Percentiles rank a stretch among this genome's conserved stretches.
phyloP scores from a whole-genome alignment of 2,888 invertebrate species.

The Cerastis rubricosa region DNA sequence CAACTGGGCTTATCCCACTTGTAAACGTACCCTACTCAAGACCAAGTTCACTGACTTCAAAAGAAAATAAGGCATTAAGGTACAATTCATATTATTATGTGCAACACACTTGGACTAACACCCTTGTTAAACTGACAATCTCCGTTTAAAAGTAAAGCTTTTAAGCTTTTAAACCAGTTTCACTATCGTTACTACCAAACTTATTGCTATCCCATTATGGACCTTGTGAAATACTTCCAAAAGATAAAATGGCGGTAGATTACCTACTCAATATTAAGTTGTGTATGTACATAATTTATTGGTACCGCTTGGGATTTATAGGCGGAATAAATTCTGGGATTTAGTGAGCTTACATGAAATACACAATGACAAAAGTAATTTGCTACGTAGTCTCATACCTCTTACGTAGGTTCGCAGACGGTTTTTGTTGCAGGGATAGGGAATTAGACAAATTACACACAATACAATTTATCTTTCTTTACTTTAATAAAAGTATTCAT shows the following conservation, averaged over 20 bases:
- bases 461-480: background rate
- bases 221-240: background rate
- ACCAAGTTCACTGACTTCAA: no score
- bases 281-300: constrained; percentile 35
- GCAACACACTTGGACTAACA: no score
- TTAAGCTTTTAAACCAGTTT: no score
- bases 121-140: no score
- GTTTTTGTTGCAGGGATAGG: background rate
- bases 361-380: constrained; percentile 18
- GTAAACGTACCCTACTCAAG: no score
- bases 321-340: constrained; percentile 44
- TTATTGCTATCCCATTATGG: background rate
- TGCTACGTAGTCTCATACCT: background rate
- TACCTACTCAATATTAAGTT: constrained; percentile 32
- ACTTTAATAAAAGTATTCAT: background rate
- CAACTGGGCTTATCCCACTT: no score
- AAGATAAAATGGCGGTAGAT: background rate
- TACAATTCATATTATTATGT: no score
- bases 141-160: no score
- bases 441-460: background rate
- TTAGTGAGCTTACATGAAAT: constrained; percentile 18
- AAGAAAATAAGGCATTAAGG: background rate
- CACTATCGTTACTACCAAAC: no score
- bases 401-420: background rate
- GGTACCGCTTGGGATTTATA: constrained; percentile 22